phyloP scores from a whole-genome alignment of 2,113 vertebrate species.

The Camelus bactrianus region DNA sequence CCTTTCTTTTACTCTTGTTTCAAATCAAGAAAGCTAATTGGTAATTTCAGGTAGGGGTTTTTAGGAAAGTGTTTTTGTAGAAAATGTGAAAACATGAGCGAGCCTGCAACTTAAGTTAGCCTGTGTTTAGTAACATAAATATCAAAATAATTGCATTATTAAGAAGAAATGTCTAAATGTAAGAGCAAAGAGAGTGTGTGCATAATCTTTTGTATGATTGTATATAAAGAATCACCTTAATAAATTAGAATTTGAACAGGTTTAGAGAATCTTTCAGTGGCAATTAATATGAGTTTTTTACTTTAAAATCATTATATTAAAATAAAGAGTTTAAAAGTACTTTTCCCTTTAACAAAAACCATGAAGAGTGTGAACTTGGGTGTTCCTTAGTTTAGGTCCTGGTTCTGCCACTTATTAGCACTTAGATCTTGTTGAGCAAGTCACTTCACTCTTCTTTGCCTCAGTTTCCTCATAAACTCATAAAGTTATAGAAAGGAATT shows the following conservation, averaged over 20 bases:
- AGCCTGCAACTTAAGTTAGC: not conserved
- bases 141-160: not conserved
- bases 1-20: not conserved
- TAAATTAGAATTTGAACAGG: not conserved
- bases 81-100: not conserved
- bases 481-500: not conserved
- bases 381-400: not conserved
- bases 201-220: not conserved
- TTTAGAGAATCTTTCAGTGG: not conserved
- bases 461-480: not conserved
- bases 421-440: not conserved
- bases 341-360: not conserved
- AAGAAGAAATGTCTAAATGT: not conserved
- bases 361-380: not conserved
- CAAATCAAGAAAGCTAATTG: conserved; percentile 10
- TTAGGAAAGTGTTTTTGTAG: not conserved
- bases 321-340: not conserved
- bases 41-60: conserved; percentile 8
- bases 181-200: not conserved
- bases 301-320: not conserved
- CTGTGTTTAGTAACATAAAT: not conserved
- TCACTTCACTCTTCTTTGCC: not conserved
- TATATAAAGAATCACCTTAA: not conserved
- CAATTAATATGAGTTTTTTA: not conserved
- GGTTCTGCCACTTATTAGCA: not conserved